Evolutionary conservation across 2,888 invertebrate species (phyloP).

Genomic region (Caenorhabditis sp.): DNA sequence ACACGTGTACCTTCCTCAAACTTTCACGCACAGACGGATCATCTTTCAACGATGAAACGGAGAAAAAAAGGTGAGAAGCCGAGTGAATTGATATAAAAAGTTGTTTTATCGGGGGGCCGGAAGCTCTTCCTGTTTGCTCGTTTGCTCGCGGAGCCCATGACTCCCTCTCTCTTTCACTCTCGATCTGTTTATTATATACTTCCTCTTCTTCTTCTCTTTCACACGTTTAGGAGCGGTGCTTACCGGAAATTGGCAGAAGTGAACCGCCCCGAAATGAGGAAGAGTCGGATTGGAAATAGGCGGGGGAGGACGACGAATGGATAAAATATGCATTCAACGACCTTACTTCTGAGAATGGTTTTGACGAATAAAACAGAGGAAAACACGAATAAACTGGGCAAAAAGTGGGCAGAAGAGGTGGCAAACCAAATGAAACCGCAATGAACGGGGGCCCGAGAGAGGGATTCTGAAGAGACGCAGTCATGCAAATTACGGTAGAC

Average conservation of each 20-base stretch:
- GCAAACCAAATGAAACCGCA: slow-evolving; percentile 38
- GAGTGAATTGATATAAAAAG: slow-evolving; percentile 34
- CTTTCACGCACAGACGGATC: slow-evolving; percentile 2
- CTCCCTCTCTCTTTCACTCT: too few relatives aligned
- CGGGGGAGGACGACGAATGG: slow-evolving; percentile 3
- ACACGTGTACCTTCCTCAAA: not conserved
- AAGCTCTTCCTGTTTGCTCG: slow-evolving; percentile 11
- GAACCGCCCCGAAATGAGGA: slow-evolving; percentile 2
- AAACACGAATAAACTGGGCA: slow-evolving; percentile 7
- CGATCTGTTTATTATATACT: slow-evolving; percentile 36
- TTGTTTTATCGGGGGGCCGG: slow-evolving; percentile 34
- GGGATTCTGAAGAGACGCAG: slow-evolving; percentile 30
- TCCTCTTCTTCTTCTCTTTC: slow-evolving; percentile 15
- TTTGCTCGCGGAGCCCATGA: slow-evolving; percentile 29
- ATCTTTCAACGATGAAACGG: slow-evolving; percentile 7
- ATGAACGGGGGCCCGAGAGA: slow-evolving; percentile 8
- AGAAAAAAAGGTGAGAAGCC: slow-evolving; percentile 9
- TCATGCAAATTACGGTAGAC: slow-evolving; percentile 43
- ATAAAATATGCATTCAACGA: slow-evolving; percentile 54
- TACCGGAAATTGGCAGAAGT: slow-evolving; percentile 33
- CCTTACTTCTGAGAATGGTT: too few relatives aligned
- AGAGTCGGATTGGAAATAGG: not conserved
- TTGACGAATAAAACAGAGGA: too few relatives aligned
- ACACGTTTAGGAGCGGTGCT: slow-evolving; percentile 12
- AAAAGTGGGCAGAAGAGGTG: slow-evolving; percentile 29